Evolutionary conservation across 2,113 vertebrate genomes (phyloP).

Genomic region (Myrmecophaga tridactyla): DNA sequence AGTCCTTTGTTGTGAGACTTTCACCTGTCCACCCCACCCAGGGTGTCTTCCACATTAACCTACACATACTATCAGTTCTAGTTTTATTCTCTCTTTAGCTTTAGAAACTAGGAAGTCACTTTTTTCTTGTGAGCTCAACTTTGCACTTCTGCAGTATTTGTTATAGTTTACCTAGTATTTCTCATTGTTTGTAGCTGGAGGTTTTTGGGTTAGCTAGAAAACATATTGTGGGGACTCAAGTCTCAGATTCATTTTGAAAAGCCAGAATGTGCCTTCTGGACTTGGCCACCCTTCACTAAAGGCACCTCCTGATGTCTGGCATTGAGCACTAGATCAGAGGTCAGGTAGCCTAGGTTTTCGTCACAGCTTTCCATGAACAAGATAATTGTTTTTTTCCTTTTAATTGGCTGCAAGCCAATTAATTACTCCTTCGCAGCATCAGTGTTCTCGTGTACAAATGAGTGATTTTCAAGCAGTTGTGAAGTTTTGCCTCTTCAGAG

Average conservation of each 20-base stretch:
- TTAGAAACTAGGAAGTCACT: not conserved
- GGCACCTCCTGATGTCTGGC: not conserved
- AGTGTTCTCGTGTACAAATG: not conserved
- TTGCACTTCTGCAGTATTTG: not conserved
- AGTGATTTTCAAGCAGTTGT: not conserved
- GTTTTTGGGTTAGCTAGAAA: not conserved
- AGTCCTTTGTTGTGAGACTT: not conserved
- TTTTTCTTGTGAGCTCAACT: not conserved
- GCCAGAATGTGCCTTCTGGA: not conserved
- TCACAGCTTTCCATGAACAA: not conserved
- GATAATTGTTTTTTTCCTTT: no score
- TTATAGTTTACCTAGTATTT: not conserved
- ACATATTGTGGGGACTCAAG: not conserved
- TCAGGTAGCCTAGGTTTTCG: not conserved
- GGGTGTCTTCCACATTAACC: not conserved
- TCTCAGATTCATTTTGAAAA: not conserved
- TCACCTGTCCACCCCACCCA: not conserved
- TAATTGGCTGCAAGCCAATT: not conserved
- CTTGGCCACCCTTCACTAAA: not conserved
- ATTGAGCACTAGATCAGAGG: not conserved
- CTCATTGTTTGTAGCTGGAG: not conserved
- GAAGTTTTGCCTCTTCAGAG: not conserved
- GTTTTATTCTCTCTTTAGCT: not conserved
- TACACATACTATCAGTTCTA: not conserved
- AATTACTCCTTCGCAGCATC: not conserved